Conservation (phyloP, 2,888 invertebrate genomes). For the Epistrophe grossulariae region DNA sequence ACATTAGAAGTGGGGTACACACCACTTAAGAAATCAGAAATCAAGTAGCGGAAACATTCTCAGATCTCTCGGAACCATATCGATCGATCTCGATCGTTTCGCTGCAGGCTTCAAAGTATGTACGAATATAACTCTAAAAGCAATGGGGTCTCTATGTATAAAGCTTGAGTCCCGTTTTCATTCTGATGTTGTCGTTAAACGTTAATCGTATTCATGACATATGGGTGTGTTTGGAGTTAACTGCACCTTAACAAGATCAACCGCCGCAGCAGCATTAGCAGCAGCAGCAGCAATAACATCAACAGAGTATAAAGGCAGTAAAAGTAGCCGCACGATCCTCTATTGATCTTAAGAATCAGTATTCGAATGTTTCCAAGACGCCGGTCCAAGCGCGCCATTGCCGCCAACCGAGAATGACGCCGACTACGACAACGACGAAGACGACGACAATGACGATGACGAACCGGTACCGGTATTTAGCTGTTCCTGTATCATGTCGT, state of each 20-base stretch:
- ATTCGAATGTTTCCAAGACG: constrained; percentile 35
- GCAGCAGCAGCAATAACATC: constrained; percentile 2
- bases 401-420: neutral
- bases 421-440: neutral
- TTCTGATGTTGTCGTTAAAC: constrained; percentile 34
- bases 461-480: constrained; percentile 25
- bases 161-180: constrained; percentile 29
- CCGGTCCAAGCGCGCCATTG: neutral
- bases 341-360: constrained; percentile 62
- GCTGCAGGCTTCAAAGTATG: constrained; percentile 23
- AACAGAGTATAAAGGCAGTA: constrained; percentile 1
- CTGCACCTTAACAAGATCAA: constrained; percentile 73
- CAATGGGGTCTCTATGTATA: constrained; percentile 19
- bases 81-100: constrained; percentile 31
- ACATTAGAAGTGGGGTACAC: constrained; percentile 32
- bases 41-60: constrained; percentile 70
- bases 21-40: constrained; percentile 42
- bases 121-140: constrained; percentile 7
- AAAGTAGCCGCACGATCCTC: constrained; percentile 44
- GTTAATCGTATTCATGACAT: constrained; percentile 75
- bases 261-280: constrained; percentile 30
- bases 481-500: neutral
- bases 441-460: neutral
- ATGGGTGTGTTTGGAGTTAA: constrained; percentile 73
- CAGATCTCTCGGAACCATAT: constrained; percentile 54